Percentiles rank a stretch among this genome's conserved stretches.
Conservation (phyloP, 2,888 invertebrate species). For the Dynastes grantii region DNA sequence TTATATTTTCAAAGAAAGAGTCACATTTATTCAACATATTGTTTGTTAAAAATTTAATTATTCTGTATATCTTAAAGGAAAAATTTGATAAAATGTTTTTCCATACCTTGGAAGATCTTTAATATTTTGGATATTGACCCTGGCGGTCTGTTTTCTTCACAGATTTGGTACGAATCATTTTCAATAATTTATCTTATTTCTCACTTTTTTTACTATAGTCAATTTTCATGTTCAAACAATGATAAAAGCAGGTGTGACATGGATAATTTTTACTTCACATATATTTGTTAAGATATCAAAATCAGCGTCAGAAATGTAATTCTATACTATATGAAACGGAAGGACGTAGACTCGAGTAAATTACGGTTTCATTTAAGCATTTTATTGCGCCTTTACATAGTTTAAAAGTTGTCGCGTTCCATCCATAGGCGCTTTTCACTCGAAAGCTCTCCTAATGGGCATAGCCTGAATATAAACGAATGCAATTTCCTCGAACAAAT, state of each 20-base stretch:
- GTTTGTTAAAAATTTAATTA: too few relatives aligned
- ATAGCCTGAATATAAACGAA: conserved; percentile 34
- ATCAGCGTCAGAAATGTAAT: background rate
- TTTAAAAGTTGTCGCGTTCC: conserved; percentile 35
- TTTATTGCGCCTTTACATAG: conserved; percentile 33
- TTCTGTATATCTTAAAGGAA: too few relatives aligned
- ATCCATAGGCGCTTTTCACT: conserved; percentile 1
- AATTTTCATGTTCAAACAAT: background rate
- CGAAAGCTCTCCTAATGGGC: conserved; percentile 33
- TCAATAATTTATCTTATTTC: too few relatives aligned
- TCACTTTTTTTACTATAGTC: background rate
- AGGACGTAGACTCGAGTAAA: conserved; percentile 3
- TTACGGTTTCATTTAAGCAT: conserved; percentile 13
- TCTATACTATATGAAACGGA: conserved; percentile 4
- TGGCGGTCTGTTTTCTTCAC: too few relatives aligned
- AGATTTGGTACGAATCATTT: too few relatives aligned
- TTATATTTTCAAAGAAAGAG: too few relatives aligned
- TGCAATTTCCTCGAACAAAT: conserved; percentile 41
- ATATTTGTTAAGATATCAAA: conserved; percentile 2
- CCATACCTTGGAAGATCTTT: too few relatives aligned
- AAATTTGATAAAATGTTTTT: too few relatives aligned
- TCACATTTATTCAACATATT: too few relatives aligned
- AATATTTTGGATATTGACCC: too few relatives aligned
- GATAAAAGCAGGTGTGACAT: background rate
- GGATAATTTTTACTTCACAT: background rate